Evolutionary conservation across 2,797 vertebrate genomes (phyloP).

Genomic region (Mastacembelus armatus): DNA sequence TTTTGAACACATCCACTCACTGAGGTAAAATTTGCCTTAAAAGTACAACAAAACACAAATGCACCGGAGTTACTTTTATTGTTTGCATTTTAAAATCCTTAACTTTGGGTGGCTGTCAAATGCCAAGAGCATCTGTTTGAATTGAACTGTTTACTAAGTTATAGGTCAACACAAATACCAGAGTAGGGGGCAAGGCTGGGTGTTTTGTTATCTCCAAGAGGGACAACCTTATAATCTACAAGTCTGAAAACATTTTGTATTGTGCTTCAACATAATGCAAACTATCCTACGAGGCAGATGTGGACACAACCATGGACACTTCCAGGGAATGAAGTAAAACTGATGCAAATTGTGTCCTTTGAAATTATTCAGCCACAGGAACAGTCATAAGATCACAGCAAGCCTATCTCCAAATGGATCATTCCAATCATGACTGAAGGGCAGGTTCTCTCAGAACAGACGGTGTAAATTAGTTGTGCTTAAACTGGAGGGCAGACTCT

Average conservation of each 20-base stretch:
- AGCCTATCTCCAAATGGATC: background rate
- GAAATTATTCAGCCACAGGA: background rate
- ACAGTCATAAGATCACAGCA: background rate
- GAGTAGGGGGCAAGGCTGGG: conserved; percentile 4
- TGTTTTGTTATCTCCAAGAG: background rate
- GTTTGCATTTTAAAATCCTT: conserved; percentile 16
- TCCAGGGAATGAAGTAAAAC: background rate
- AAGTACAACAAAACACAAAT: conserved; percentile 11
- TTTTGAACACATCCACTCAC: background rate
- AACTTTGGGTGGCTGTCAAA: conserved; percentile 23
- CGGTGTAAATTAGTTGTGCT: conserved; percentile 12
- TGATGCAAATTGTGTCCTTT: conserved; percentile 1
- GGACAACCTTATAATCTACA: background rate
- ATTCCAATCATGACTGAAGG: conserved; percentile 1
- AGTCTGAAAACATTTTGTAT: background rate
- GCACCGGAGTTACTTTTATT: conserved; percentile 14
- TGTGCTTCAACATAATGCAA: background rate
- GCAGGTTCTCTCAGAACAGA: background rate
- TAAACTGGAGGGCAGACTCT: too few species aligned
- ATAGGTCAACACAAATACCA: conserved; percentile 44
- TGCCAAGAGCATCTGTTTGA: conserved; percentile 8
- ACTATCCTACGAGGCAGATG: background rate
- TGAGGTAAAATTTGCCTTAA: conserved; percentile 21
- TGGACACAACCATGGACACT: background rate
- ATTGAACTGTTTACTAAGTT: conserved; percentile 31